A percentile compares a stretch with the other conserved stretches of the same genome.
These are phyloP conservation scores for Micronycteris hirsuta DNA, from an alignment of 2,113 vertebrate genomes.

Conservation along the genomic window DNA sequence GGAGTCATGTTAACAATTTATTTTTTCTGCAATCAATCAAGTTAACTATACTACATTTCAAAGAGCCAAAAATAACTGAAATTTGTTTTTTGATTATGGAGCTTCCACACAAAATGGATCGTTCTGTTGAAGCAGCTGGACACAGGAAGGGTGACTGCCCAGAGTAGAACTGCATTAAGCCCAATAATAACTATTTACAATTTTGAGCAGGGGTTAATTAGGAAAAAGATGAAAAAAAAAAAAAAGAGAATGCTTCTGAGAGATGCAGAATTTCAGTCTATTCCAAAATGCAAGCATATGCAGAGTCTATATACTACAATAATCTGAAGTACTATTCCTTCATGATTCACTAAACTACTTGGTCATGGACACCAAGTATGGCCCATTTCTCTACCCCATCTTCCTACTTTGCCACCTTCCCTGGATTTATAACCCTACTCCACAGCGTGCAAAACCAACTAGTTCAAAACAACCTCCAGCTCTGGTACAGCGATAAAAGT, in stretches of 20 bases:
- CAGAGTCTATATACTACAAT: background rate
- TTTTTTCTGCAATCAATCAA: conserved; percentile 34
- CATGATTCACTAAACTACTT: background rate
- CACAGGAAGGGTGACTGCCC: background rate
- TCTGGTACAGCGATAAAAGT: background rate
- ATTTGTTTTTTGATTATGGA: conserved; percentile 24
- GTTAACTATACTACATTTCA: conserved; percentile 34
- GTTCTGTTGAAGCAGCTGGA: conserved; percentile 50
- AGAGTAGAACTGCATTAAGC: background rate
- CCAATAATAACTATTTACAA: background rate
- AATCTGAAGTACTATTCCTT: background rate
- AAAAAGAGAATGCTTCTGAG: background rate
- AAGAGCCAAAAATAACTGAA: conserved; percentile 46
- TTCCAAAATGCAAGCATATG: background rate
- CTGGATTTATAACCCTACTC: background rate
- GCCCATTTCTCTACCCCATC: background rate
- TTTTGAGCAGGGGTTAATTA: background rate
- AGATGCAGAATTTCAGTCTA: background rate
- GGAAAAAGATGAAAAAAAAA: background rate
- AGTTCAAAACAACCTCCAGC: background rate
- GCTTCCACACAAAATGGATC: conserved; percentile 9
- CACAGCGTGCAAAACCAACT: background rate
- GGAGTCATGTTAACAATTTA: background rate
- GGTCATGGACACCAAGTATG: background rate
- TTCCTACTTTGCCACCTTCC: background rate